Conservation (phyloP, 1,140 invertebrate genomes). For the Drosophila ironensis region DNA sequence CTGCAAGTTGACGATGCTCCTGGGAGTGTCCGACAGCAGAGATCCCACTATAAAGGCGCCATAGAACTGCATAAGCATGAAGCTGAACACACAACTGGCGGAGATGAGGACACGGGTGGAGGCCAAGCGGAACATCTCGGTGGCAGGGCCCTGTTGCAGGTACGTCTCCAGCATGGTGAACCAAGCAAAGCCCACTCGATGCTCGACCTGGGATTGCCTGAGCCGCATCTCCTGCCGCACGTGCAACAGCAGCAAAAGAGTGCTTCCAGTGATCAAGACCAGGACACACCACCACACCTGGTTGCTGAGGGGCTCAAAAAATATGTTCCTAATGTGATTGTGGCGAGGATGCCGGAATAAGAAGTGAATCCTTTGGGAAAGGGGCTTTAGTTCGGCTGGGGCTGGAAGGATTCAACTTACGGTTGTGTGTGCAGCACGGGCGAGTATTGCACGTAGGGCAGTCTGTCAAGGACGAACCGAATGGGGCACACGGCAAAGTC, state of each 20-base stretch:
- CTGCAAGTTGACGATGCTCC: conserved; percentile 83
- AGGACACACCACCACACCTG: conserved; percentile 81
- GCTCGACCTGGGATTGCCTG: conserved; percentile 7
- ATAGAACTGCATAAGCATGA: conserved; percentile 85
- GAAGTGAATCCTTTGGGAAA: conserved; percentile 74
- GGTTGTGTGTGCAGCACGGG: conserved; percentile 80
- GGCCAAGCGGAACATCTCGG: conserved; percentile 42
- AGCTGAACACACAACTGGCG: conserved; percentile 83
- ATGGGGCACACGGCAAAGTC: conserved; percentile 83
- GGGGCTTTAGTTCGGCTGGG: neutral
- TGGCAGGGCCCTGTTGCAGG: conserved; percentile 62
- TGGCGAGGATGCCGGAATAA: conserved; percentile 84
- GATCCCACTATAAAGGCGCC: conserved; percentile 86
- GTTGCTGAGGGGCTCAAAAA: conserved; percentile 81
- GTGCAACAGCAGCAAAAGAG: conserved; percentile 46
- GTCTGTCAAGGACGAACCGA: conserved; percentile 81
- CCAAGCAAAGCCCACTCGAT: conserved; percentile 42
- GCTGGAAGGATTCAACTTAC: conserved; percentile 40
- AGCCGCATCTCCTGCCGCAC: conserved; percentile 32
- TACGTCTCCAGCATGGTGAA: conserved; percentile 68
- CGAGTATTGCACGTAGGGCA: conserved; percentile 82
- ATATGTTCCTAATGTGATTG: conserved; percentile 82
- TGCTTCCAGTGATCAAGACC: conserved; percentile 35
- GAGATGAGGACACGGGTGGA: conserved; percentile 81
- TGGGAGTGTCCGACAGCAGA: conserved; percentile 84